Conservation (phyloP, 2,113 vertebrate species). For the Sarotherodon lohbergeri region DNA sequence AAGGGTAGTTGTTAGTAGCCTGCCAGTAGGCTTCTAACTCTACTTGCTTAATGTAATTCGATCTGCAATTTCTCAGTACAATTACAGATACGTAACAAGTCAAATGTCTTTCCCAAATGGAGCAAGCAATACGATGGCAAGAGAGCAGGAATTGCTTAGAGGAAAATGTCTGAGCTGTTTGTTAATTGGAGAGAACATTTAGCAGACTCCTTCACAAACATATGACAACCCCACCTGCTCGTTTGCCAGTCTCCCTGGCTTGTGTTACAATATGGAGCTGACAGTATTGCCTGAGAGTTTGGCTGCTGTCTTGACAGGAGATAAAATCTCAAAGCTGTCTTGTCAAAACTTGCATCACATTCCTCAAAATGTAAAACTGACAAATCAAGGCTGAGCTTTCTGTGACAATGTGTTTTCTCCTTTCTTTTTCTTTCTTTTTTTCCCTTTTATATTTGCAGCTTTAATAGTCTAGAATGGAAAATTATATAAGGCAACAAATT, state of each 20-base stretch:
- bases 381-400: background rate
- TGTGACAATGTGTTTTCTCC: background rate
- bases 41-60: conserved; percentile 26
- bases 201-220: conserved; percentile 43
- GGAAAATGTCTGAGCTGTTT: conserved; percentile 38
- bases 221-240: conserved; percentile 64
- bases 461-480: background rate
- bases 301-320: conserved; percentile 35
- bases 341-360: conserved; percentile 25
- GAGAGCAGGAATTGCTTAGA: conserved; percentile 1
- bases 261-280: conserved; percentile 30
- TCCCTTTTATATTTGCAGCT: background rate
- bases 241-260: conserved; percentile 37
- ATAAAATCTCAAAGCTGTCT: conserved; percentile 34
- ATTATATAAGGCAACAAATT: background rate
- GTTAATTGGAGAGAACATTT: conserved; percentile 59
- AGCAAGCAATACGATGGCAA: background rate
- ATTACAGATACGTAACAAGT: conserved; percentile 14
- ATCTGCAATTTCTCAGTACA: conserved; percentile 26
- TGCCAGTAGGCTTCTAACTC: conserved; percentile 9
- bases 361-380: conserved; percentile 14
- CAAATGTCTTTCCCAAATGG: conserved; percentile 15
- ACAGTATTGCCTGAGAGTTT: conserved; percentile 41
- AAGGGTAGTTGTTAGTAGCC: background rate
- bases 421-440: background rate